Evolutionary conservation across 2,888 invertebrate genomes (phyloP).

Genomic region (Drosophila multiciliata): DNA sequence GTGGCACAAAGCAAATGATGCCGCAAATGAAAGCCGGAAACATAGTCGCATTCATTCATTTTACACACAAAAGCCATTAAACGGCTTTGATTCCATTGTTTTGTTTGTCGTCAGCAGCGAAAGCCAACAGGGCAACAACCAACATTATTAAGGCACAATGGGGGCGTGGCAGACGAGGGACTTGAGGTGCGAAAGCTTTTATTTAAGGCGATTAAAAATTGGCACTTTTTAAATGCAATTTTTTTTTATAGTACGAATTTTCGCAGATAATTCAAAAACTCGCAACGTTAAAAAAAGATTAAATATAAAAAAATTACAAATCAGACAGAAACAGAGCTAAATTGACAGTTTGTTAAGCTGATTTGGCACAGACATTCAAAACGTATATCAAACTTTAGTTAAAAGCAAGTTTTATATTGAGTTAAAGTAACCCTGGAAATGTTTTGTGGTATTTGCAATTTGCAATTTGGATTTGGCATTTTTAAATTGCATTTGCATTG

Average conservation of each 20-base stretch:
- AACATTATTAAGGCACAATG: not conserved
- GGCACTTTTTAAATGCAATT: not conserved
- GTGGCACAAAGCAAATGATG: constrained; percentile 67
- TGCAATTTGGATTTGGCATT: constrained; percentile 3
- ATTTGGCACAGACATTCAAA: not conserved
- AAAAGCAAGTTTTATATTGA: not conserved
- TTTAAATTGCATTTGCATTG: constrained; percentile 16
- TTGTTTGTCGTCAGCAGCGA: constrained; percentile 69
- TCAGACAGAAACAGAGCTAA: not conserved
- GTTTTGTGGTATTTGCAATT: not conserved
- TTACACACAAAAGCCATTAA: constrained; percentile 79
- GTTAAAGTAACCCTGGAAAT: not conserved
- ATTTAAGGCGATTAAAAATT: not conserved
- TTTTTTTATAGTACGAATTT: too few species aligned
- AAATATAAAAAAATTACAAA: not conserved
- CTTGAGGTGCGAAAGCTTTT: not conserved
- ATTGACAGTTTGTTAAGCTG: not conserved
- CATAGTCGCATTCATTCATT: constrained; percentile 74
- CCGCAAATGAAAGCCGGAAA: constrained; percentile 79
- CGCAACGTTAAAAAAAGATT: too few species aligned
- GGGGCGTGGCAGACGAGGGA: not conserved
- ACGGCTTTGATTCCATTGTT: constrained; percentile 78
- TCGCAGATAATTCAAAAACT: too few species aligned
- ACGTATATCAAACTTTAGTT: too few species aligned
- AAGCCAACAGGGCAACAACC: constrained; percentile 18